These are phyloP conservation scores for Tupaia tana DNA, from an alignment of 2,113 vertebrate genomes.

Conservation along the genomic window DNA sequence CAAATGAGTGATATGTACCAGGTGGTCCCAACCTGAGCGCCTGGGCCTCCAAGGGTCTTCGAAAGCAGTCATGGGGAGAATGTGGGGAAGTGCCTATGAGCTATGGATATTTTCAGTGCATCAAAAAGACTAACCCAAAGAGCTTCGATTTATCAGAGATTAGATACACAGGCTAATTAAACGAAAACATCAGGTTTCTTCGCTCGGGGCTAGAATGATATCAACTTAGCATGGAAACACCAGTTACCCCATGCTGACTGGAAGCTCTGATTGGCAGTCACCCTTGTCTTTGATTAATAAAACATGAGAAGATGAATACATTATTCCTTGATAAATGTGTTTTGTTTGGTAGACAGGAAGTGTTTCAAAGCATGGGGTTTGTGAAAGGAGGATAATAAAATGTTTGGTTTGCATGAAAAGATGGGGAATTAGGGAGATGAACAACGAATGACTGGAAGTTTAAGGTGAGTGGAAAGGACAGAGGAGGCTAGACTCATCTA, in stretches of 20 bases:
- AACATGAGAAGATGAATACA: conserved; percentile 67
- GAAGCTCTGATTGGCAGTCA: conserved; percentile 62
- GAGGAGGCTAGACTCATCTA: neutral
- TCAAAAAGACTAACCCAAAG: conserved; percentile 57
- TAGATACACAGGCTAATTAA: conserved; percentile 60
- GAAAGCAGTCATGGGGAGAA: neutral
- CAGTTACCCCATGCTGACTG: conserved; percentile 59
- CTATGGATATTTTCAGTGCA: conserved; percentile 27
- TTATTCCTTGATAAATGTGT: conserved; percentile 58
- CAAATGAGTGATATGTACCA: neutral
- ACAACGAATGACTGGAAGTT: neutral
- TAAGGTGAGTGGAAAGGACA: neutral
- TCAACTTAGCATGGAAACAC: conserved; percentile 57
- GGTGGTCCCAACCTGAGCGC: conserved; percentile 51
- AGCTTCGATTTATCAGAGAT: conserved; percentile 46
- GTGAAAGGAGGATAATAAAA: neutral
- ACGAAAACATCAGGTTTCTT: conserved; percentile 69
- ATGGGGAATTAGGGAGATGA: neutral
- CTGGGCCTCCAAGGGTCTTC: neutral
- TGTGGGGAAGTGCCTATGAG: neutral
- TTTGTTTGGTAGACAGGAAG: conserved; percentile 48
- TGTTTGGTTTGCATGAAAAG: conserved; percentile 15
- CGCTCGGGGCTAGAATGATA: conserved; percentile 67
- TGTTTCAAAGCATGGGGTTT: conserved; percentile 44
- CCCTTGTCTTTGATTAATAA: conserved; percentile 76